Percentiles rank a stretch among this genome's conserved stretches.
Evolutionary conservation across 1,140 invertebrate genomes (phyloP).

Genomic region (Elymnias hypermnestra): DNA sequence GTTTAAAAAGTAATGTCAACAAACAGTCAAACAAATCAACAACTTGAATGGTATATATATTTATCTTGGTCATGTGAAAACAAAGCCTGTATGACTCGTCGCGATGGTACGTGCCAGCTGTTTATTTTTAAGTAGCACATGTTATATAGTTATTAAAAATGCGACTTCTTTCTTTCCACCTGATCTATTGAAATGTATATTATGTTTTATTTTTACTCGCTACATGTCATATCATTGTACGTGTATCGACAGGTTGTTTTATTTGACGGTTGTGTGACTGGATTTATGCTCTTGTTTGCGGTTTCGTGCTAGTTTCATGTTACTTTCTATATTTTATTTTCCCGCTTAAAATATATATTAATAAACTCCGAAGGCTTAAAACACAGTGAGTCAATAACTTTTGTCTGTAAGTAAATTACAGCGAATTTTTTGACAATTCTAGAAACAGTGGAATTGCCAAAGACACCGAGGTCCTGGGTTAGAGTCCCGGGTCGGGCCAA

Average conservation of each 20-base stretch:
- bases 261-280: not conserved
- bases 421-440: no score
- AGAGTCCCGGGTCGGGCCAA: no score
- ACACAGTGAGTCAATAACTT: no score
- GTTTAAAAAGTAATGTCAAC: not conserved
- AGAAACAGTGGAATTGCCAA: no score
- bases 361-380: no score
- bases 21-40: slow-evolving; percentile 1
- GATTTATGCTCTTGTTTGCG: slow-evolving; percentile 2
- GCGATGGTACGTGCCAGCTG: slow-evolving; percentile 19
- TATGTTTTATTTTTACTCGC: slow-evolving; percentile 11
- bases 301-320: slow-evolving; percentile 2
- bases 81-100: slow-evolving; percentile 1
- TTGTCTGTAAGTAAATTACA: no score
- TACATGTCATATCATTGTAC: slow-evolving; percentile 9
- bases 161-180: slow-evolving; percentile 8
- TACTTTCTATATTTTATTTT: not conserved
- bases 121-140: slow-evolving; percentile 16
- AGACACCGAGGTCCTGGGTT: no score
- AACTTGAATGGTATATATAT: not conserved
- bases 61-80: not conserved
- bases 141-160: slow-evolving; percentile 15
- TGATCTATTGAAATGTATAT: slow-evolving; percentile 16
- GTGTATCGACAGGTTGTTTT: not conserved
- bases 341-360: not conserved